Evolutionary conservation across 23 tunicate species (phyloP), one percentile per base, ranked within the genome.

Genomic region (Trididemnum nubilum): DNA sequence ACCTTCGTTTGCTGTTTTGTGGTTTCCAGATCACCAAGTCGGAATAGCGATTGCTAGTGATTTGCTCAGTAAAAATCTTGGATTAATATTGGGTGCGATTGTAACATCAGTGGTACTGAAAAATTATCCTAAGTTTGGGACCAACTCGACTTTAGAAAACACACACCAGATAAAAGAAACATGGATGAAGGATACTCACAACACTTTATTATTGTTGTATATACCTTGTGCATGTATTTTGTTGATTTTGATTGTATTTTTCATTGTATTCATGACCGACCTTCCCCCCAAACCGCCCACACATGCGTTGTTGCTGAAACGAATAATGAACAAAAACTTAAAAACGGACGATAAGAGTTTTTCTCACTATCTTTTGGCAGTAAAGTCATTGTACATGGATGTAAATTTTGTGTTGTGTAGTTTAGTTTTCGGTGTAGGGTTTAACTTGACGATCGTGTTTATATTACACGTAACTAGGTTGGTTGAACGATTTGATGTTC

Each of bases 11-110:
- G 82, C 71, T 0, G 70, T 31, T 1, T 9, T 78, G 25, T 78
- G 82, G 82, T 78, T 78, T 60, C 71, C 82, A 0, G 82, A 78
- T 7, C 5, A 78, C 21, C 70, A 78, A 33, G 65, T 78, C 23
- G 71, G 71, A 19, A 22, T 63, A 24, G 82, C 82, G 33, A 60
- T 78, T 28, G 65, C 70, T n/a, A 0, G 34, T 31, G 40, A 58
- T 60, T 12, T 23, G 0, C 1, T 60, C 32, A 35, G 71, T 1
- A 0, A 35, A 2, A 31, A 7, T 59, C 1, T 35, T 2, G 82
- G 82, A 1, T 23, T 28, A 24, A 2, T 32, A 0, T 2, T 34
- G 5, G 82, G 82, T 22, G 70, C 36, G 24, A 31, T 60, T 34
- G 0, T 78, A 32, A 70, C 82, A 1, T 9, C 50, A 23, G 21